These are phyloP conservation scores for Ennomos quercinarius DNA, from an alignment of 2,888 invertebrate genomes.

Conservation along the genomic window DNA sequence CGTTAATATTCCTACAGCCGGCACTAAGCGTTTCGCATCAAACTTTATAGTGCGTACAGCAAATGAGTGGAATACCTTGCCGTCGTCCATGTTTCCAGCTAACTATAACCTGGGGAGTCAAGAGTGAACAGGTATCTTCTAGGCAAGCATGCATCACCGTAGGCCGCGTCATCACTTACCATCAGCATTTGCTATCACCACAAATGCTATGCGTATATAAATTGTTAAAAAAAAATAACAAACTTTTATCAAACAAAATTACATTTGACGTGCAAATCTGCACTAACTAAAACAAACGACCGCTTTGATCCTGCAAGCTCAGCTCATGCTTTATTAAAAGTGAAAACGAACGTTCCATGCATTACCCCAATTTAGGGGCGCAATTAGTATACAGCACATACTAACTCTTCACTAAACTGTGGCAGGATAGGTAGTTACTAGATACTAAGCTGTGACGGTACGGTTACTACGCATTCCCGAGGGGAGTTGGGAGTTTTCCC, in stretches of 20 bases:
- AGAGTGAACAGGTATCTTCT: too few relatives aligned
- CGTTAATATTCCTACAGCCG: too few relatives aligned
- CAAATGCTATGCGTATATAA: too few relatives aligned
- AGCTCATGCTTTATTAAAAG: conserved; percentile 80
- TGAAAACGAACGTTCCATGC: conserved; percentile 70
- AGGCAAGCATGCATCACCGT: too few relatives aligned
- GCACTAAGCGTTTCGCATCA: too few relatives aligned
- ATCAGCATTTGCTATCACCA: too few relatives aligned
- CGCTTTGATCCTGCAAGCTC: conserved; percentile 62
- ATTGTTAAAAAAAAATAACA: too few relatives aligned
- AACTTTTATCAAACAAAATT: conserved; percentile 34
- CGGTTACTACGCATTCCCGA: conserved; percentile 46
- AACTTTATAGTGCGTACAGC: too few relatives aligned
- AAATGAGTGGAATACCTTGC: too few relatives aligned
- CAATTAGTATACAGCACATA: conserved; percentile 72
- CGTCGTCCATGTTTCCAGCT: too few relatives aligned
- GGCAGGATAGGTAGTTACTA: conserved; percentile 9
- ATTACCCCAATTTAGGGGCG: conserved; percentile 81
- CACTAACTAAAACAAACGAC: conserved; percentile 79
- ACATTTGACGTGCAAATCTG: conserved; percentile 60
- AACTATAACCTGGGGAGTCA: too few relatives aligned
- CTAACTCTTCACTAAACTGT: conserved; percentile 5
- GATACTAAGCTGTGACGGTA: conserved; percentile 9
- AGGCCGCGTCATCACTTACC: too few relatives aligned
- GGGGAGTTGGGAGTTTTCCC: conserved; percentile 55